Conservation (phyloP, 2,113 vertebrate genomes). For the Leptocoma aspasia region DNA sequence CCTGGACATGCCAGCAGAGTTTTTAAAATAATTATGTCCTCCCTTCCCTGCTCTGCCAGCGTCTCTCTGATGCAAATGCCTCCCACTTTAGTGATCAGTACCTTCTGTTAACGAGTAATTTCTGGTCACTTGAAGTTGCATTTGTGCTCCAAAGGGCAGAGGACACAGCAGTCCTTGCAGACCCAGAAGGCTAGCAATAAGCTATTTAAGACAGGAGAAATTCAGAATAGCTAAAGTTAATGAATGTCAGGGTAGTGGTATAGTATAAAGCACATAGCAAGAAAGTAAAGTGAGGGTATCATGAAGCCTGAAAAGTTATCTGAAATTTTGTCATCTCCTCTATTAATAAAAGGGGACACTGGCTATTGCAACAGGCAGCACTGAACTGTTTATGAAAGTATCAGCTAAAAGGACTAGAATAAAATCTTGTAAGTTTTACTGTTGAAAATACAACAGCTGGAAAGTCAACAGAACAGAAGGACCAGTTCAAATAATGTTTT, state of each 20-base stretch:
- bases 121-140: background rate
- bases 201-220: background rate
- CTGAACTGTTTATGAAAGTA: background rate
- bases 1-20: background rate
- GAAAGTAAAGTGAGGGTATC: background rate
- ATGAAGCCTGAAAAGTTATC: background rate
- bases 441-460: background rate
- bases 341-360: background rate
- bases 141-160: background rate
- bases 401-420: background rate
- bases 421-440: background rate
- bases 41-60: background rate
- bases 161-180: background rate
- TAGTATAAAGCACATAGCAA: background rate
- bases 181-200: background rate
- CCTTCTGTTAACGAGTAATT: background rate
- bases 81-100: background rate
- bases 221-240: background rate
- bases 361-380: background rate
- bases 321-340: background rate
- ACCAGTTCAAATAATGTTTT: background rate
- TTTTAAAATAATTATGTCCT: background rate
- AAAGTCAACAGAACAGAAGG: background rate
- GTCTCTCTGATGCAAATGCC: background rate
- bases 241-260: background rate